Percentiles rank a stretch among this genome's conserved stretches.
phyloP scores from a whole-genome alignment of 1,140 invertebrate species.

The Drosophila takahashii region DNA sequence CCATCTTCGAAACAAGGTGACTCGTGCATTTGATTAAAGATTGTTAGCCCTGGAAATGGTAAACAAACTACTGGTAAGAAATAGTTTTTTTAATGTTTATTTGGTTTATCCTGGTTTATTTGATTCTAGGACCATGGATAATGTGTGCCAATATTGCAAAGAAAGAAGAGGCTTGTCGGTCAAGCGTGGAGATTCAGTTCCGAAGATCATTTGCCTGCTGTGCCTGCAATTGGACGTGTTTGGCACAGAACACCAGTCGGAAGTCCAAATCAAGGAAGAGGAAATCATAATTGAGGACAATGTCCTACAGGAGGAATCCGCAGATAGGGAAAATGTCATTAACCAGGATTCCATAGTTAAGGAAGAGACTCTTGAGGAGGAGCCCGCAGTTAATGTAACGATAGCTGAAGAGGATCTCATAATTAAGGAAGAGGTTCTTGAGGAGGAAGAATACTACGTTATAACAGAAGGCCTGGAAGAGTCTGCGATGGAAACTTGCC shows the following conservation, averaged over 20 bases:
- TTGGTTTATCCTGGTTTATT: neutral
- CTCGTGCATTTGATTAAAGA: neutral
- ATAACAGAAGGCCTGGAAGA: neutral
- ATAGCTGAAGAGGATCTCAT: neutral
- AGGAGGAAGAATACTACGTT: neutral
- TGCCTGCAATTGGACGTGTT: constrained; percentile 1
- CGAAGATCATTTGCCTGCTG: neutral
- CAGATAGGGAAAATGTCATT: neutral
- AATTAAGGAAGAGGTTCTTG: neutral
- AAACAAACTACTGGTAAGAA: constrained; percentile 1
- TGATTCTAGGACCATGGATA: neutral
- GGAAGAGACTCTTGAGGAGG: neutral
- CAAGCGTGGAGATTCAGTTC: neutral
- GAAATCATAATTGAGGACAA: neutral
- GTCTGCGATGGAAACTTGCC: neutral
- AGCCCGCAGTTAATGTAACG: neutral
- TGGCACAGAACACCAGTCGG: neutral
- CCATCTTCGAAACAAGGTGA: neutral
- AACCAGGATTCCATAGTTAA: neutral
- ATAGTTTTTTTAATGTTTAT: neutral
- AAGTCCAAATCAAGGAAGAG: neutral
- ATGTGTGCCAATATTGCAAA: neutral
- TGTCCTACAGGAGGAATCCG: neutral
- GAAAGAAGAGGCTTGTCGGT: neutral
- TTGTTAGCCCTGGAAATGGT: neutral